These are phyloP conservation scores for Salpingus planirostris DNA, from an alignment of 2,888 invertebrate genomes.

Conservation along the genomic window DNA sequence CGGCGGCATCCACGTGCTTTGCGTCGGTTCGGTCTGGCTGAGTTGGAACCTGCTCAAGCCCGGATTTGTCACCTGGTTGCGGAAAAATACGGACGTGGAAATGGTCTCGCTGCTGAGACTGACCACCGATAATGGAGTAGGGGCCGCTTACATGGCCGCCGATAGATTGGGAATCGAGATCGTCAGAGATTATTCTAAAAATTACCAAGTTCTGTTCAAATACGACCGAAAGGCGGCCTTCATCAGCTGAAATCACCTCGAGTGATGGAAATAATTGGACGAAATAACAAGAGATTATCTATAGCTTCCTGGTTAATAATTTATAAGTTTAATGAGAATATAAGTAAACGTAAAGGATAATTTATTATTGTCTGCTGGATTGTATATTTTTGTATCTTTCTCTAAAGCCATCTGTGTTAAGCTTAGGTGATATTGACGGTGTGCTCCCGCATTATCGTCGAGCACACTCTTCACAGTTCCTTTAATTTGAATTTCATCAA, in stretches of 20 bases:
- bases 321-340: too few species aligned
- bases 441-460: too few species aligned
- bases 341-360: too few species aligned
- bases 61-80: constrained; percentile 56
- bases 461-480: too few species aligned
- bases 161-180: constrained; percentile 55
- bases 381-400: too few species aligned
- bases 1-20: constrained; percentile 61
- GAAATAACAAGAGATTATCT: neutral
- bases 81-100: constrained; percentile 40
- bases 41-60: constrained; percentile 76
- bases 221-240: constrained; percentile 35
- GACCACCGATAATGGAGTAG: constrained; percentile 69
- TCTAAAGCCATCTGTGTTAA: too few species aligned
- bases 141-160: constrained; percentile 79
- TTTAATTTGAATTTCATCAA: too few species aligned
- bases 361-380: too few species aligned
- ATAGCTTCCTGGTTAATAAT: too few species aligned
- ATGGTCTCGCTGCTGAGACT: constrained; percentile 59
- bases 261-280: neutral
- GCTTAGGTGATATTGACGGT: too few species aligned
- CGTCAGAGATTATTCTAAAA: constrained; percentile 61
- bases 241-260: constrained; percentile 3
- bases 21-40: constrained; percentile 92
- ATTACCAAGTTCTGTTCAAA: constrained; percentile 58